These are phyloP conservation scores for Trachelus stipa DNA, from an alignment of 2,888 invertebrate species.

Conservation along the genomic window DNA sequence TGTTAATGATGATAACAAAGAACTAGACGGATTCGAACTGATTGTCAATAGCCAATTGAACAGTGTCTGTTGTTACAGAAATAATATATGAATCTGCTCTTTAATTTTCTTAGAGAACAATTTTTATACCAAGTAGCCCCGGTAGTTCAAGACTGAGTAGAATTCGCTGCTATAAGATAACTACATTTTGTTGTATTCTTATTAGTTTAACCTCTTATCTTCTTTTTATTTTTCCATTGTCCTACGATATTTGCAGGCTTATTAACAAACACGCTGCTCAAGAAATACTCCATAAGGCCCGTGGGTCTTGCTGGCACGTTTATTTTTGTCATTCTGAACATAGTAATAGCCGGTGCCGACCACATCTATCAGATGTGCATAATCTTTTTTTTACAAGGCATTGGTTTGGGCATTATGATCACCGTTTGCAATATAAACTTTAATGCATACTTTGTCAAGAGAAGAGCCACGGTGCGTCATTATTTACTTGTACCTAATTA, in stretches of 20 bases:
- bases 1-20: background rate
- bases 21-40: background rate
- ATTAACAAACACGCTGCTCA: conserved; percentile 75
- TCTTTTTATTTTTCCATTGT: background rate
- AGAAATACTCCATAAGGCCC: conserved; percentile 74
- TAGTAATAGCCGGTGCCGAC: conserved; percentile 74
- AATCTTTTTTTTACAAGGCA: conserved; percentile 72
- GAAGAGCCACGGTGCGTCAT: conserved; percentile 69
- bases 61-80: background rate
- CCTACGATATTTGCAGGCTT: conserved; percentile 70
- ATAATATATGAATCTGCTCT: background rate
- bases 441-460: conserved; percentile 79
- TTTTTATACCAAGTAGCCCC: too few relatives aligned
- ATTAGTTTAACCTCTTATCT: background rate
- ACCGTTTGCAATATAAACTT: conserved; percentile 80
- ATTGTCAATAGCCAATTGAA: background rate
- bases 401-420: conserved; percentile 79
- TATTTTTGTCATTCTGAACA: conserved; percentile 74
- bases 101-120: background rate
- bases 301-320: conserved; percentile 77
- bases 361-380: conserved; percentile 74
- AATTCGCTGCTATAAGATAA: too few relatives aligned
- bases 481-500: background rate
- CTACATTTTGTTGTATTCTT: background rate
- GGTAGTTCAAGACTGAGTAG: too few relatives aligned